These are phyloP conservation scores for Chaetodon trifasciatus DNA, from an alignment of 2,797 vertebrate genomes.

Conservation along the genomic window DNA sequence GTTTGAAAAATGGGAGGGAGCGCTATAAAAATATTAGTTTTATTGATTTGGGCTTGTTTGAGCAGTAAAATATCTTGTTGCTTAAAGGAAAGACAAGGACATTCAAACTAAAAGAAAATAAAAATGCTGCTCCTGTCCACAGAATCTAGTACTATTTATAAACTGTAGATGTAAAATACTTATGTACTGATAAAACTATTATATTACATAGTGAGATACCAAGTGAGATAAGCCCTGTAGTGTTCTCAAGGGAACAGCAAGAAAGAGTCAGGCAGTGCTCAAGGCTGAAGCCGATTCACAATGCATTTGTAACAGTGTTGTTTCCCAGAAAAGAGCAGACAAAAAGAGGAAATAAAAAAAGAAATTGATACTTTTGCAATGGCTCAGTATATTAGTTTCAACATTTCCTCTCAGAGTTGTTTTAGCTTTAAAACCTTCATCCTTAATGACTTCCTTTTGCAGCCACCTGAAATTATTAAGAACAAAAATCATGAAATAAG, in stretches of 20 bases:
- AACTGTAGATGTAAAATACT: slow-evolving; percentile 47
- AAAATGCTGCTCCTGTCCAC: not conserved
- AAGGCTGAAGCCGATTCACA: slow-evolving; percentile 57
- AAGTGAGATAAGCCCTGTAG: slow-evolving; percentile 57
- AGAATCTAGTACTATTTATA: slow-evolving; percentile 35
- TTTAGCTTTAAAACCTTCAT: slow-evolving; percentile 17
- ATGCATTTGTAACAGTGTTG: slow-evolving; percentile 47
- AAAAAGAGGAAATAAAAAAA: slow-evolving; percentile 12
- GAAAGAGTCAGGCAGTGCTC: slow-evolving; percentile 67
- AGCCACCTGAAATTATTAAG: slow-evolving; percentile 25
- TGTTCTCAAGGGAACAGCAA: slow-evolving; percentile 49
- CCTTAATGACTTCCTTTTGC: slow-evolving; percentile 13
- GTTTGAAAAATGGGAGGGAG: slow-evolving; percentile 53
- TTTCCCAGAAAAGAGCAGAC: slow-evolving; percentile 42
- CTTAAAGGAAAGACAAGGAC: slow-evolving; percentile 48
- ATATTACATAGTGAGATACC: not conserved
- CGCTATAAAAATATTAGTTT: slow-evolving; percentile 72
- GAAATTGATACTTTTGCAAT: slow-evolving; percentile 46
- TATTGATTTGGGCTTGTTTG: slow-evolving; percentile 58
- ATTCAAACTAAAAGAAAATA: slow-evolving; percentile 53
- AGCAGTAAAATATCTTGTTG: slow-evolving; percentile 46
- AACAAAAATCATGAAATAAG: slow-evolving; percentile 38
- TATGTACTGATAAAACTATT: slow-evolving; percentile 47
- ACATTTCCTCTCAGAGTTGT: slow-evolving; percentile 27
- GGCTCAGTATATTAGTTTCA: slow-evolving; percentile 63